Evolutionary conservation across 2,113 vertebrate genomes (phyloP), one percentile per base, ranked within the genome.

Genomic region (Equus quagga): DNA sequence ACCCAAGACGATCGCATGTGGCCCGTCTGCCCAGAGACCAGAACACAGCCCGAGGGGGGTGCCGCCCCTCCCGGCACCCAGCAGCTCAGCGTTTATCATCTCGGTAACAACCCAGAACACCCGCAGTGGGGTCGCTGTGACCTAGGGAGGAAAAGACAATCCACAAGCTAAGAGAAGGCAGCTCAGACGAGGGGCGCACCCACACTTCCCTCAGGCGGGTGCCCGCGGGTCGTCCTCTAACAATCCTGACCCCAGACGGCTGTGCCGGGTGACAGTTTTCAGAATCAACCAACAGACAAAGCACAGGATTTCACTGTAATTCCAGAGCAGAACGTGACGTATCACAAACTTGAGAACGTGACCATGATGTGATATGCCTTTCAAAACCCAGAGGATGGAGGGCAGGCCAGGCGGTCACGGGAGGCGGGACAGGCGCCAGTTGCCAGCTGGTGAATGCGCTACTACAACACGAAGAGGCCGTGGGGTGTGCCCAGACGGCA

Each of bases 271-370:
- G 5, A 23, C 56, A 56, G 11, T 8, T 28, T 67, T 46, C 36
- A 46, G 58, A 31, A 15, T 23, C 58, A 31, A 46, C n/a, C 11
- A 21, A 46, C 0, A 4, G 85, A 21, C 2, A 6, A n/a, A 64
- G 41, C 21, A 0, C 0, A 64, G 33, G 65, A 3, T 9, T 41
- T 54, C 85, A 21, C 1, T 33, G 4, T 19, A 2, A 15, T 28
- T 10, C 65, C 44, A 46, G 67, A 65, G 24, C n/a, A 73, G 92
- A 62, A 51, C 1, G 0, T 60, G 19, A 13, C 1, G 15, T 31
- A 15, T 33, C 3, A 28, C 67, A 23, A 10, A 54, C 58, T 73
- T 24, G 67, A n/a, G 28, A 44, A 44, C 56, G 6, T 49, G 15
- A 33, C 26, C 2, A 6, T 58, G 26, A 12, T 4, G 5, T 28